A percentile compares a stretch with the other conserved stretches of the same genome.
These are phyloP conservation scores for Bombus waltoni DNA, from an alignment of 1,140 invertebrate species.

Conservation along the genomic window DNA sequence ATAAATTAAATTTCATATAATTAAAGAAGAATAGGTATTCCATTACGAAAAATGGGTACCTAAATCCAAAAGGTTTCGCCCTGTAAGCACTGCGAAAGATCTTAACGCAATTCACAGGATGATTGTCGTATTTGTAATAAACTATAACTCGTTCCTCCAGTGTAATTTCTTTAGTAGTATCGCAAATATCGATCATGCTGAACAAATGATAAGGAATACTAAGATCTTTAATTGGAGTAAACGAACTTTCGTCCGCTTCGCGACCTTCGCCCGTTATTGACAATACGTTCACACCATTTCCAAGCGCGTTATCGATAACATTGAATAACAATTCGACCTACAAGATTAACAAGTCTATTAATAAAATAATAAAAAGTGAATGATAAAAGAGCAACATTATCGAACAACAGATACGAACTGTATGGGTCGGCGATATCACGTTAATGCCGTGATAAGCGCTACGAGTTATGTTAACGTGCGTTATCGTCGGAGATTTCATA, in stretches of 20 bases:
- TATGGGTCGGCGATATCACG: conserved; percentile 93
- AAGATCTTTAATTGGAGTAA: conserved; percentile 91
- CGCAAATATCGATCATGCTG: conserved; percentile 97
- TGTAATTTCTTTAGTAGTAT: conserved; percentile 94
- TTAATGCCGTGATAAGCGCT: conserved; percentile 97
- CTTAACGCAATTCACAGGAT: conserved; percentile 98
- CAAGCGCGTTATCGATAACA: conserved; percentile 92
- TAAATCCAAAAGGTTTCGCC: conserved; percentile 94
- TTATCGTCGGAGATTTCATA: conserved; percentile 91
- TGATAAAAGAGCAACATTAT: not conserved
- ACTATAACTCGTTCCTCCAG: conserved; percentile 95
- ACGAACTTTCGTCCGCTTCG: conserved; percentile 93
- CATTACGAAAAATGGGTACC: conserved; percentile 74
- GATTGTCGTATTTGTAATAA: conserved; percentile 99
- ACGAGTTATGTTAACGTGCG: conserved; percentile 91
- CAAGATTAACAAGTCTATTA: conserved; percentile 2
- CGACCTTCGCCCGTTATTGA: conserved; percentile 96
- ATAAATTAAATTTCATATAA: not conserved
- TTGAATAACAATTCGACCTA: conserved; percentile 85
- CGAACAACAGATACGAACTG: conserved; percentile 80
- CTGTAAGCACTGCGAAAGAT: conserved; percentile 94
- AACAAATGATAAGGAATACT: conserved; percentile 97
- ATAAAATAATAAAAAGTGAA: not conserved
- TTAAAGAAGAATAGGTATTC: not conserved
- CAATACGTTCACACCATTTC: conserved; percentile 94